Evolutionary conservation across 2,113 vertebrate species (phyloP).

Genomic region (Mionectes macconnelli): DNA sequence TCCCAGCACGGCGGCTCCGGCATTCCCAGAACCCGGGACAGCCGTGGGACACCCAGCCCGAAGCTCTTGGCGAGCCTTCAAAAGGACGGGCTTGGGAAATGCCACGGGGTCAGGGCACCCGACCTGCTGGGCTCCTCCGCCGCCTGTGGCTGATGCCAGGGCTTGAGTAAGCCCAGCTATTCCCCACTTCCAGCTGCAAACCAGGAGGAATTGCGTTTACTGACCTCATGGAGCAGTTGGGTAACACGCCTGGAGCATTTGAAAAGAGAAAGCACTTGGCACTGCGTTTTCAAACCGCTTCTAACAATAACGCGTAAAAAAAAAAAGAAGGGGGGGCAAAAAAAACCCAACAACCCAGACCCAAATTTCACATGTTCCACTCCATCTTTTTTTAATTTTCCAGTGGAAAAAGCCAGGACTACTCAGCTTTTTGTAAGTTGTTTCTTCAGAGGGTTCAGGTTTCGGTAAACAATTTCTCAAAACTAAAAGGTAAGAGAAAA

Average conservation of each 20-base stretch:
- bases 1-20: background rate
- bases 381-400: constrained; percentile 42
- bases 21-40: background rate
- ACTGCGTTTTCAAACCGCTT: background rate
- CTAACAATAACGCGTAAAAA: constrained; percentile 21
- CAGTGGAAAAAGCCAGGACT: constrained; percentile 55
- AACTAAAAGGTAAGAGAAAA: constrained; percentile 7
- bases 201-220: background rate
- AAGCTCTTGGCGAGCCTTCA: background rate
- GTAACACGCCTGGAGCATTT: background rate
- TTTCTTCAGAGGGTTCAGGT: background rate
- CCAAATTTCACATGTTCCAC: constrained; percentile 27
- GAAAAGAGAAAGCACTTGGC: constrained; percentile 59
- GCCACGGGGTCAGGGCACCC: background rate
- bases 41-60: background rate
- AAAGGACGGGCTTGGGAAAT: accelerated
- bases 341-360: background rate
- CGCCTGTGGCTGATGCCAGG: background rate
- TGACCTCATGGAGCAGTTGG: background rate
- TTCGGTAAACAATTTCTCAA: constrained; percentile 19
- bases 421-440: constrained; percentile 9
- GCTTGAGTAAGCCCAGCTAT: background rate
- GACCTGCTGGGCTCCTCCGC: background rate
- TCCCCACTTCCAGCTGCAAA: background rate
- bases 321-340: background rate